These are phyloP conservation scores for Vidua macroura DNA, from an alignment of 2,113 vertebrate species.

Conservation along the genomic window DNA sequence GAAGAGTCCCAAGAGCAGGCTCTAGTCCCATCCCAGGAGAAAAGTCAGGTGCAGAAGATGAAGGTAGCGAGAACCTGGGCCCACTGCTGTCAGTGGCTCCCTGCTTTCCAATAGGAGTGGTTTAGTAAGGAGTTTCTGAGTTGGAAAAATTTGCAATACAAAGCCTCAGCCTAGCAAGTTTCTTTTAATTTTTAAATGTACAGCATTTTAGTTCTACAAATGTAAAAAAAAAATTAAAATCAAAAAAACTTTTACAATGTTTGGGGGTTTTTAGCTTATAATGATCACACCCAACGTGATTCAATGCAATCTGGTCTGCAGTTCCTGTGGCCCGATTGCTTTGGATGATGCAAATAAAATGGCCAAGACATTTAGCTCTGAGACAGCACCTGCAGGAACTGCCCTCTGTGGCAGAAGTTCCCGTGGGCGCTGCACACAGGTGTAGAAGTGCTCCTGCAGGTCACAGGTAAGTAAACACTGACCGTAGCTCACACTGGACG, in stretches of 20 bases:
- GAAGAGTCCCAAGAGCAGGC: not conserved
- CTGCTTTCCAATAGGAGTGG: not conserved
- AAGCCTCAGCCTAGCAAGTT: constrained; percentile 66
- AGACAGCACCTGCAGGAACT: not conserved
- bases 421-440: not conserved
- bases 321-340: constrained; percentile 6
- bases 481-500: not conserved
- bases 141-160: constrained; percentile 65
- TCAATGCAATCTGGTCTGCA: constrained; percentile 38
- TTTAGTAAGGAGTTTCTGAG: not conserved
- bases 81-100: not conserved
- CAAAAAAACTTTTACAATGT: constrained; percentile 33
- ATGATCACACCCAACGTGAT: constrained; percentile 37
- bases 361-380: not conserved
- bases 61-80: not conserved
- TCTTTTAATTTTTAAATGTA: constrained; percentile 69
- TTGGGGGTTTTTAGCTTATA: not conserved
- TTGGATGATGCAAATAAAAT: not conserved
- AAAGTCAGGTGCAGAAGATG: not conserved
- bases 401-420: not conserved
- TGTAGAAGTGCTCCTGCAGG: not conserved
- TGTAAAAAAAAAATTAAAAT: constrained; percentile 7
- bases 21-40: not conserved
- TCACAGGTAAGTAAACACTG: not conserved
- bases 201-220: constrained; percentile 68